Evolutionary conservation across 64 coral and sea anemone genomes (phyloP), one percentile per base, ranked within the genome.

Genomic region (Pocillopora verrucosa): DNA sequence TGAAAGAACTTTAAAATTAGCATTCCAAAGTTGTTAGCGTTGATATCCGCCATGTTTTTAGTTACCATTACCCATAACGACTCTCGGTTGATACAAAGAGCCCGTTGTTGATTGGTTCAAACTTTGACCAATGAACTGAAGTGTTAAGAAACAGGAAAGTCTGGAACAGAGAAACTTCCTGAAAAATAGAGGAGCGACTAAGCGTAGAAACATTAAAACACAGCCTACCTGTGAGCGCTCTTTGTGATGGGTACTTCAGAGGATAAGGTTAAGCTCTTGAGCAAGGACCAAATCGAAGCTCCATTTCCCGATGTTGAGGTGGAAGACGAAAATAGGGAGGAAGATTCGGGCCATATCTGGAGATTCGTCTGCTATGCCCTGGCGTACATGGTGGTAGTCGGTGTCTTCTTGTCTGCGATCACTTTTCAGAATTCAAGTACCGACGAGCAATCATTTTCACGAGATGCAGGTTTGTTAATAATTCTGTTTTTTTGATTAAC

Each of bases 41-140:
- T 70, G 22, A 67, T 67, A 41, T 70, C 82, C 82, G 82, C 82
- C 63, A 85, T 85, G 61, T 85, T 72, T 85, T 85, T 56, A 30
- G 82, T 56, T 72, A 85, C 63, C 65, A 72, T 51, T 85, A 85
- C 82, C 82, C 82, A 85, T 65, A 57, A 72, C 82, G 37, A 63
- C 65, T 4, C 41, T 85, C n/a, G 82, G 20, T 13, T 26, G 4
- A 20, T 85, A 41, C 57, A 15, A 38, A 85, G 17, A 85, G 19
- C 36, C 56, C 19, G 0, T 13, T 72, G 36, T 72, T 85, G 62
- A 85, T 85, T 85, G 82, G 82, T 65, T 56, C n/a, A 9, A 20
- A 16, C 1, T 30, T 41, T 13, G 17, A 83, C 82, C 36, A 72
- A 70, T 72, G 13, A 85, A 72, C 12, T 15, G 57, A 12, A 15